Percentiles rank a stretch among this genome's conserved stretches.
These are phyloP conservation scores for Colletes collaris DNA, from an alignment of 2,888 invertebrate genomes.

Conservation along the genomic window DNA sequence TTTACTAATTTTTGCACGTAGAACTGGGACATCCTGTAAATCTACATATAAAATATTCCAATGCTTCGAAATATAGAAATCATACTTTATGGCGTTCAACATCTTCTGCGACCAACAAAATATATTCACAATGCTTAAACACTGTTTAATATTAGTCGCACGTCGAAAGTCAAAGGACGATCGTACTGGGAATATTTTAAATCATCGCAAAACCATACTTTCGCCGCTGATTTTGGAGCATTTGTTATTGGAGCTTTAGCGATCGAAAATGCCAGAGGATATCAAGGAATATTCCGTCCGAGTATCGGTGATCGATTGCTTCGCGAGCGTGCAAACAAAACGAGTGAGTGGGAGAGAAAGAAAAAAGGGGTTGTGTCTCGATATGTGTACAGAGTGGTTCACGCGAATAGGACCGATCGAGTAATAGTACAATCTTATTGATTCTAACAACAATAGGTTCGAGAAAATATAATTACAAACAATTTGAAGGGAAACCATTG, in stretches of 20 bases:
- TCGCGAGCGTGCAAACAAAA: slow-evolving; percentile 49
- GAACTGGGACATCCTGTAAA: too few relatives aligned
- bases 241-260: slow-evolving; percentile 74
- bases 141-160: too few relatives aligned
- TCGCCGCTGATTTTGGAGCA: slow-evolving; percentile 65
- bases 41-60: too few relatives aligned
- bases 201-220: slow-evolving; percentile 23
- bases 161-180: slow-evolving; percentile 12
- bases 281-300: slow-evolving; percentile 63
- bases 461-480: too few relatives aligned
- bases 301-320: slow-evolving; percentile 76
- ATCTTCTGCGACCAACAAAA: too few relatives aligned
- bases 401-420: slow-evolving; percentile 9
- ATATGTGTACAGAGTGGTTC: slow-evolving; percentile 5
- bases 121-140: too few relatives aligned
- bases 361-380: slow-evolving; percentile 2
- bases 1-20: too few relatives aligned
- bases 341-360: neutral
- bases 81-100: too few relatives aligned
- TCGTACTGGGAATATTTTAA: slow-evolving; percentile 18
- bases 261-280: slow-evolving; percentile 48
- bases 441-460: neutral
- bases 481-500: too few relatives aligned
- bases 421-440: slow-evolving; percentile 1
- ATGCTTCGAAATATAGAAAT: too few relatives aligned